A percentile compares a stretch with the other conserved stretches of the same genome.
phyloP scores from a whole-genome alignment of 2,797 vertebrate species.

The Trachops cirrhosus region DNA sequence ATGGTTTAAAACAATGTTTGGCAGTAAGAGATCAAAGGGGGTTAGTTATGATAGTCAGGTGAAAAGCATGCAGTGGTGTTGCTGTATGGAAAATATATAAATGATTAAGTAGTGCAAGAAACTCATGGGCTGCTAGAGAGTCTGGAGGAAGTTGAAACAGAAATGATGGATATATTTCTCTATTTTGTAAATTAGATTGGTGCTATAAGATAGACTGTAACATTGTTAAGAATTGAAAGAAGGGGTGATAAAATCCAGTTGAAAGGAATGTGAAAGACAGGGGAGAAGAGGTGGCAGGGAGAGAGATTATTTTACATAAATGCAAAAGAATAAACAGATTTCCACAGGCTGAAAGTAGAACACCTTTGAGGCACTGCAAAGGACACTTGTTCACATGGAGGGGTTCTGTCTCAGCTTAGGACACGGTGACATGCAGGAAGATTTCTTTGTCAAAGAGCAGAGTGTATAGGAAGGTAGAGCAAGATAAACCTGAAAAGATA shows the following conservation, averaged over 20 bases:
- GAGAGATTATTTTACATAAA: neutral
- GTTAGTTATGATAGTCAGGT: conserved; percentile 14
- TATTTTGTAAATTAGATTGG: neutral
- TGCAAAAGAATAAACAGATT: neutral
- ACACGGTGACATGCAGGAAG: rapidly evolving
- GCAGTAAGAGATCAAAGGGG: neutral
- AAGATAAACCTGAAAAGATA: neutral
- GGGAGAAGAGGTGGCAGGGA: neutral
- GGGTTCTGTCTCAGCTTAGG: too few relatives aligned
- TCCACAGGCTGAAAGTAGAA: neutral
- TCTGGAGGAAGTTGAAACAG: neutral
- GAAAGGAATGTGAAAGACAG: neutral
- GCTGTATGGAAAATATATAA: neutral
- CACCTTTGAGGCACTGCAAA: rapidly evolving
- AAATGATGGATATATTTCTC: neutral
- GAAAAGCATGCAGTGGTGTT: neutral
- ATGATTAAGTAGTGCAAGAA: neutral
- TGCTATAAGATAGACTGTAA: neutral
- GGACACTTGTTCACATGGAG: neutral
- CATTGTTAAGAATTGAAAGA: neutral
- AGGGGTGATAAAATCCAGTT: neutral
- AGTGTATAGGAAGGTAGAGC: neutral
- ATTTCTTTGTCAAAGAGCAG: neutral
- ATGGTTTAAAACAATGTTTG: conserved; percentile 5
- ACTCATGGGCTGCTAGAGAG: neutral